Evolutionary conservation across 2,888 invertebrate genomes (phyloP), one percentile per base, ranked within the genome.

Genomic region (Acanthosepion esculentum): DNA sequence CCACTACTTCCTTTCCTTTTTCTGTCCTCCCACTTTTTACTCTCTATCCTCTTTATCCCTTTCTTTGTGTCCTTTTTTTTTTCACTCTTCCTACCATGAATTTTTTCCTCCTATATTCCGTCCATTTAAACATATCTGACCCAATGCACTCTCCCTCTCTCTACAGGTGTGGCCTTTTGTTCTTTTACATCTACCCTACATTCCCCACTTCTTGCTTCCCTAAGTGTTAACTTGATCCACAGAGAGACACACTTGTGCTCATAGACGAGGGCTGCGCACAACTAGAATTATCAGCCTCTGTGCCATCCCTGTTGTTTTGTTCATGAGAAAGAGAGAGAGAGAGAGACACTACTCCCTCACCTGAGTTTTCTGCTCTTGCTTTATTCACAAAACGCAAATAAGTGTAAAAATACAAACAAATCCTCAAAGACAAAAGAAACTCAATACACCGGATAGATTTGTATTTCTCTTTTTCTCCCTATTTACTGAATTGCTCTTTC

Each of bases 21-120:
- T 48, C 92, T 55, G 55, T 93, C 64, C 93, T 93, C 29, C 92
- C 50, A 59, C 92, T 94, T 55, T 50, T 92, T 29, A 41, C 93
- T 92, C 55, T 92, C 48, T 48, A 92, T 23, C 41, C 64, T 93
- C 78, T 94, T 29, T 53, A 33, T 59, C 93, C 93, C 10, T 78
- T 29, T 59, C 41, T 33, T 2, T 53, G 29, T 41, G 7, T 93
- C 64, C 20, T 48, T 93, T 3, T 95, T 91, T 15, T 59, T 93
- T 4, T n/a, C 50, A 33, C 5, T 92, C 48, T 10, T 29, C 23
- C 92, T 48, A 92, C 48, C 48, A 91, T 91, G 4, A 91, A 33
- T 23, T 0, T 48, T 26, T 29, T 26, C 29, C 48, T 48, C 92
- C 48, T 29, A 33, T 20, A n/a, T 33, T 23, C 23, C 1, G 59